Conservation (phyloP, 2,797 vertebrate genomes). For the Epinephelus malabaricus region DNA sequence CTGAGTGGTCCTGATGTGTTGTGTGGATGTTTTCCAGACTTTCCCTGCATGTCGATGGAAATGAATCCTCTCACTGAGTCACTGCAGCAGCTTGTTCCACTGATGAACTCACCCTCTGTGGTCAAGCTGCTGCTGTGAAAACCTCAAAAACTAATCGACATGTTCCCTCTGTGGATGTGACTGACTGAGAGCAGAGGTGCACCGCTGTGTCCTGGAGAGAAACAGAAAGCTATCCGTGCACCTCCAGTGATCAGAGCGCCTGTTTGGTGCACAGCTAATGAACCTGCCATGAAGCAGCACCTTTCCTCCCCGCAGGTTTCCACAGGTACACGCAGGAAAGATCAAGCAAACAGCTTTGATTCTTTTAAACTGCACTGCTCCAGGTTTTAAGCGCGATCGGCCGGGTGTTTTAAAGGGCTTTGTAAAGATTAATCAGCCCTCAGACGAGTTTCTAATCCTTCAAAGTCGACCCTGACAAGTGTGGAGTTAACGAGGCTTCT, state of each 20-base stretch:
- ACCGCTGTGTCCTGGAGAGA: background rate
- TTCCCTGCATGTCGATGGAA: background rate
- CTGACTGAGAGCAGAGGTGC: background rate
- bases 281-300: background rate
- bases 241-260: background rate
- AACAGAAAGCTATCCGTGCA: background rate
- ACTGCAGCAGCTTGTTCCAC: background rate
- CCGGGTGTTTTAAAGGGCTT: background rate
- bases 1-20: too few species aligned
- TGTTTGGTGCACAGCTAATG: background rate
- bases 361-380: background rate
- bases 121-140: background rate
- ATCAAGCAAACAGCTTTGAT: background rate
- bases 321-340: too few species aligned
- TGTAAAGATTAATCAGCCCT: background rate
- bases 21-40: background rate
- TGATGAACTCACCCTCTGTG: background rate
- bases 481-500: background rate
- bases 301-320: slow-evolving; percentile 9
- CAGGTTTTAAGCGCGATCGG: background rate
- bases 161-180: background rate
- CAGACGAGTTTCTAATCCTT: background rate
- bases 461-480: background rate
- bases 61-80: too few species aligned
- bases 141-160: background rate